Conservation (phyloP, 2,888 invertebrate genomes). For the Orchesella flavescens region DNA sequence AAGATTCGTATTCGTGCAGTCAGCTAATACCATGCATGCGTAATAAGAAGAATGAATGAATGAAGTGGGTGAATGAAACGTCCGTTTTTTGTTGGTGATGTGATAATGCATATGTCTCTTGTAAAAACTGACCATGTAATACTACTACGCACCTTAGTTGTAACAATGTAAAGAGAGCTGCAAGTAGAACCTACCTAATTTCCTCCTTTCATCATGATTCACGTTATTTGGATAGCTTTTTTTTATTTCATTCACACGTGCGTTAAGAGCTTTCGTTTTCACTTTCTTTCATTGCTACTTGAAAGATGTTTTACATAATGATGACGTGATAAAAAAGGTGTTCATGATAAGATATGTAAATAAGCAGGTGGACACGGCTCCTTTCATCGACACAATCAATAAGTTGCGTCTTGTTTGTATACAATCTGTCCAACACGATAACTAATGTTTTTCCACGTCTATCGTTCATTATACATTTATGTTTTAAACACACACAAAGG, state of each 20-base stretch:
- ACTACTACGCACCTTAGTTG: background rate
- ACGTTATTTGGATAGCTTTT: background rate
- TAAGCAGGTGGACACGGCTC: background rate
- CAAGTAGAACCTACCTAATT: background rate
- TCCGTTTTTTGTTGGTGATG: no score
- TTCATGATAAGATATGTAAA: background rate
- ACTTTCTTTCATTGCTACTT: no score
- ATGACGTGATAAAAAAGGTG: no score
- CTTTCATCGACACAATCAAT: conserved; percentile 1
- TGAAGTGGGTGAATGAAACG: background rate
- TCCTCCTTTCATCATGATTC: background rate
- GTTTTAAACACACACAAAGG: background rate
- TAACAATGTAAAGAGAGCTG: background rate
- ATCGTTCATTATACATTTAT: background rate
- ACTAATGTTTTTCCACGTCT: no score
- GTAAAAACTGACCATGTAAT: conserved; percentile 30
- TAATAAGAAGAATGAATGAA: background rate
- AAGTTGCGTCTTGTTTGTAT: conserved; percentile 15
- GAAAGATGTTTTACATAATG: no score
- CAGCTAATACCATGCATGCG: background rate
- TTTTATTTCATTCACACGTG: no score
- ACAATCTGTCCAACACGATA: background rate
- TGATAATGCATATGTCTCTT: background rate
- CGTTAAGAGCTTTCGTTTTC: no score
- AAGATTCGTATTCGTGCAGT: background rate